Conservation (phyloP, 2,797 vertebrate species). For the Malacoctenus gilli region DNA sequence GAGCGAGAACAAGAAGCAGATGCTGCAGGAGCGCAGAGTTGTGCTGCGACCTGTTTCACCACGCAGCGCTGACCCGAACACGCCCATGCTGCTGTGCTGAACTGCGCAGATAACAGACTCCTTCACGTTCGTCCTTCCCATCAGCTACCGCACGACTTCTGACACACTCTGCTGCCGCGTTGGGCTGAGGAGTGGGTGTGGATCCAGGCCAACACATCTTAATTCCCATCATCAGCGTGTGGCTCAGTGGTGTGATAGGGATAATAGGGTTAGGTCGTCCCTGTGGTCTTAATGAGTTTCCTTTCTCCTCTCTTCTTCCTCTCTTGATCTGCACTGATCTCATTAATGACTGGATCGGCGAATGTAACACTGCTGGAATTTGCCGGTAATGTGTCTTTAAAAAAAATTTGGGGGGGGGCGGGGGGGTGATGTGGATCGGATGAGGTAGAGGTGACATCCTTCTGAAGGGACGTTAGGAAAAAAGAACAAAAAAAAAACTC, state of each 20-base stretch:
- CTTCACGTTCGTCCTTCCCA: slow-evolving; percentile 66
- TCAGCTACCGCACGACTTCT: slow-evolving; percentile 61
- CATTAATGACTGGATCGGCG: slow-evolving; percentile 70
- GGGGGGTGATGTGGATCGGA: slow-evolving; percentile 51
- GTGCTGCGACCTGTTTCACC: slow-evolving; percentile 49
- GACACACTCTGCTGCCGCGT: slow-evolving; percentile 66
- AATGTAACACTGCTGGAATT: slow-evolving; percentile 61
- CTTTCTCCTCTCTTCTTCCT: slow-evolving; percentile 69
- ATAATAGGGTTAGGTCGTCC: slow-evolving; percentile 79
- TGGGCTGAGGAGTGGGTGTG: slow-evolving; percentile 62
- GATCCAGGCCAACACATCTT: slow-evolving; percentile 75
- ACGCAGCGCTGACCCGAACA: slow-evolving; percentile 52
- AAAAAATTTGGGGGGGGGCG: slow-evolving; percentile 43
- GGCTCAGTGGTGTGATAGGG: slow-evolving; percentile 73
- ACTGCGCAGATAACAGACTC: slow-evolving; percentile 63
- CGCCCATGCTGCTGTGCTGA: slow-evolving; percentile 62
- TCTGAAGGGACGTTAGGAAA: slow-evolving; percentile 7
- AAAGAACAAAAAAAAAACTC: slow-evolving; percentile 60
- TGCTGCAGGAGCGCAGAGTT: slow-evolving; percentile 43
- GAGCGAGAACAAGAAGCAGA: too few species aligned
- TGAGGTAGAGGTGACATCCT: slow-evolving; percentile 14
- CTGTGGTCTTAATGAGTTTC: slow-evolving; percentile 78
- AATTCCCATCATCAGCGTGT: slow-evolving; percentile 77
- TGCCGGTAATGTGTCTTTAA: slow-evolving; percentile 51
- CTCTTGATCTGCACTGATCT: slow-evolving; percentile 72